Base-by-base conservation (phyloP, 2,888 invertebrate species). In the Xestia sexstrigata region DNA sequence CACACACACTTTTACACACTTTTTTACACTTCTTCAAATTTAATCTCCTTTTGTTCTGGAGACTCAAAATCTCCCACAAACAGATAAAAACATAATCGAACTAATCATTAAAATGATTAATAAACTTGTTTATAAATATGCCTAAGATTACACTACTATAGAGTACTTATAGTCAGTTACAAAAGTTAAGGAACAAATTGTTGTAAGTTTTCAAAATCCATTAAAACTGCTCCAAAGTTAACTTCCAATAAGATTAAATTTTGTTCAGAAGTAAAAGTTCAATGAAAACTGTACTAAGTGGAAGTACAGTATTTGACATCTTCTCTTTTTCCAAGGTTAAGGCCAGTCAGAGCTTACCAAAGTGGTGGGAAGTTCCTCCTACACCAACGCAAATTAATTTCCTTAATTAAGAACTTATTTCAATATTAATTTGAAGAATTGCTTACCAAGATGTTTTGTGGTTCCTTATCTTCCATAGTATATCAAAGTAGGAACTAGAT, bases 241-340 rank as follows among this genome's bases (percentile, higher is more conserved):
- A 42, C 13, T 58, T 83, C 73, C 68, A 86, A 79, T 79, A 62
- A 74, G 74, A 79, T 23, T 67, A 42, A 52, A 60, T 75, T 73
- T 5, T 42, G 13, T 49, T 55, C 8, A 17, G 1, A 62, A 70
- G 17, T 62, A 9, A 58, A 77, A 70, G 47, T 70, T 74, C 20
- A 77, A 66, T 65, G 47, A 71, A 73, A 79, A 78, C 70, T 71
- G 74, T 73, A 39, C 30, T 68, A 35, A n/a, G 42, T 52, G 15
- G 0, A 52, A 60, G 35, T 73, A 65, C 52, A 73, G 45, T 70
- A 60, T 74, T 80, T 76, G 55, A 39, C 4, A 58, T 79, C 20
- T 39, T 72, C 42, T 67, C 3, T 4, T 66, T 62, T 35, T 13
- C 39, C 65, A 75, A 83, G 68, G 68, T 75, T 70, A 77, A 75